These are phyloP conservation scores for Austrolebias charrua DNA, from an alignment of 2,797 vertebrate species.

Conservation along the genomic window DNA sequence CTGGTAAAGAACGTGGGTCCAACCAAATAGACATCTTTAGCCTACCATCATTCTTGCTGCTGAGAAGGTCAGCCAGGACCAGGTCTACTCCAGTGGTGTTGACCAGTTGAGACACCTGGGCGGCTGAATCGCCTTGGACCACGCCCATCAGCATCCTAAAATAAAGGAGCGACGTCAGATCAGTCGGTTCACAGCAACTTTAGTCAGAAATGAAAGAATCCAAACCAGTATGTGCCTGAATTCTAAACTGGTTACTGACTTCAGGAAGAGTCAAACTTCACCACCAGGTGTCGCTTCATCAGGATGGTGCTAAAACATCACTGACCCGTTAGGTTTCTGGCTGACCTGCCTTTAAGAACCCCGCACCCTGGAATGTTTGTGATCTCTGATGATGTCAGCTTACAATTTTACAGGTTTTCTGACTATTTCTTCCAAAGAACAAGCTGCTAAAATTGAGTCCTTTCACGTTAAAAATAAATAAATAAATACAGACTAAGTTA, in stretches of 20 bases:
- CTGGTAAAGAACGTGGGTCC: too few relatives aligned
- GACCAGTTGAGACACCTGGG: constrained; percentile 51
- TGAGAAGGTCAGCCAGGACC: constrained; percentile 71
- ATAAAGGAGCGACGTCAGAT: background rate
- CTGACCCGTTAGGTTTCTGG: background rate
- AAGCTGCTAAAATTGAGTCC: too few relatives aligned
- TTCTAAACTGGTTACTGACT: background rate
- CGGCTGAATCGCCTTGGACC: constrained; percentile 1
- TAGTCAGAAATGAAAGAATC: background rate
- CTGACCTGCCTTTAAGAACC: background rate
- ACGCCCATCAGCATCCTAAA: constrained; percentile 70
- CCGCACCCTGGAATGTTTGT: constrained; percentile 42
- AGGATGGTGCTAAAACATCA: accelerated
- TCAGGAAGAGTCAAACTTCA: background rate
- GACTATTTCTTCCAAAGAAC: background rate
- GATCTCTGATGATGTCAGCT: constrained; percentile 15
- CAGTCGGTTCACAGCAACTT: background rate
- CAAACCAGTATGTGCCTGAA: too few relatives aligned
- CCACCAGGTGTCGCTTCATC: constrained; percentile 50
- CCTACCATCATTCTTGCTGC: constrained; percentile 20
- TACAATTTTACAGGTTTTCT: background rate
- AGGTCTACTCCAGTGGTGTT: constrained; percentile 70
- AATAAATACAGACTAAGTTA: too few relatives aligned
- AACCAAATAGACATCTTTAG: background rate
- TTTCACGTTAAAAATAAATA: too few relatives aligned